A percentile compares a stretch with the other conserved stretches of the same genome.
These are phyloP conservation scores for Nemurella pictetii DNA, from an alignment of 2,888 invertebrate species.

Conservation along the genomic window DNA sequence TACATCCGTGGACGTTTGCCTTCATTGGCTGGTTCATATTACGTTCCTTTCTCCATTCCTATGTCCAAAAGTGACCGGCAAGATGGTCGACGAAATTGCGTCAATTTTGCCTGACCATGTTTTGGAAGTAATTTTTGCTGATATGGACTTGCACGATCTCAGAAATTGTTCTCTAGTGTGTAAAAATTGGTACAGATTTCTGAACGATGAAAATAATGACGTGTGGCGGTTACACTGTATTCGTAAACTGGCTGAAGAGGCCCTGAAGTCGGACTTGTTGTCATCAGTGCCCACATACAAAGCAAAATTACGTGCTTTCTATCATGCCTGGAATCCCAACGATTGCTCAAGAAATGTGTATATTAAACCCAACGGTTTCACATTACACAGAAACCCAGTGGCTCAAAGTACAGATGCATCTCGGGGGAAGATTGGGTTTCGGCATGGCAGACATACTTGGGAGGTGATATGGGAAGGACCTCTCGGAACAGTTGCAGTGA, in stretches of 20 bases:
- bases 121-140: conserved; percentile 89
- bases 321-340: conserved; percentile 95
- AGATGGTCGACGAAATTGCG: conserved; percentile 65
- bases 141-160: conserved; percentile 82
- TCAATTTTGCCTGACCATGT: conserved; percentile 75
- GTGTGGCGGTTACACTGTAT: conserved; percentile 92
- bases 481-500: conserved; percentile 95
- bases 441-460: conserved; percentile 93
- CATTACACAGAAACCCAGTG: conserved; percentile 95
- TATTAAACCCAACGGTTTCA: conserved; percentile 95
- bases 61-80: conserved; percentile 47
- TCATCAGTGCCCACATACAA: conserved; percentile 88
- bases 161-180: conserved; percentile 90
- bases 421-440: conserved; percentile 87
- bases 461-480: conserved; percentile 99
- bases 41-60: conserved; percentile 36
- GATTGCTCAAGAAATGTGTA: conserved; percentile 97
- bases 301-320: conserved; percentile 89
- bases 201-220: conserved; percentile 92
- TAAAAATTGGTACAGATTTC: conserved; percentile 87
- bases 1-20: neutral
- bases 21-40: conserved; percentile 35
- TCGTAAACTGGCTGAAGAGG: conserved; percentile 82
- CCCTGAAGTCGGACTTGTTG: conserved; percentile 87
- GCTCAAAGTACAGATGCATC: conserved; percentile 98